Evolutionary conservation across 2,797 vertebrate species (phyloP).

Genomic region (Hypotaenidia okinawae): DNA sequence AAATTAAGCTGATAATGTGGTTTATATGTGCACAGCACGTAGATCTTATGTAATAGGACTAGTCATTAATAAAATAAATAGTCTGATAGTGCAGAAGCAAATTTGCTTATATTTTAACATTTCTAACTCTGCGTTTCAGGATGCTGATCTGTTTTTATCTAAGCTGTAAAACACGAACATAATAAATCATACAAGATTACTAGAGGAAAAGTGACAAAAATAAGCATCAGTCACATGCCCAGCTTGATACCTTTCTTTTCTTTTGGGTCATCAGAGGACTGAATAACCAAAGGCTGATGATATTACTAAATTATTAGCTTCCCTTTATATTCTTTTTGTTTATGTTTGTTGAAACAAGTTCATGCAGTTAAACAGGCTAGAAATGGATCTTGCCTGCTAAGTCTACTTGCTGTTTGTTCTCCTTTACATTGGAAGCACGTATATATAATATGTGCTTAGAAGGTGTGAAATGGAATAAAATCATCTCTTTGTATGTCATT

Average conservation of each 20-base stretch:
- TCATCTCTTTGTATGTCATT: background rate
- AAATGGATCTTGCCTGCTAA: background rate
- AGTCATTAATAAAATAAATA: background rate
- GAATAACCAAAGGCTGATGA: background rate
- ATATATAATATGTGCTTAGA: background rate
- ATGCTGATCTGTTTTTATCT: background rate
- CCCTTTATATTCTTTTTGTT: background rate
- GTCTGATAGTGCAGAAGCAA: background rate
- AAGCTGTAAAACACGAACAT: background rate
- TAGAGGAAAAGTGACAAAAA: constrained; percentile 6
- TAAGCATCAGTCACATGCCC: background rate
- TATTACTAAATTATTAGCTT: background rate
- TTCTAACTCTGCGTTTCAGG: background rate
- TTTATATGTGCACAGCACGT: background rate
- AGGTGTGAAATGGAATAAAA: background rate
- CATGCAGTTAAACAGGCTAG: background rate
- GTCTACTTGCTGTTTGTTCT: background rate
- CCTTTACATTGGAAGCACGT: background rate
- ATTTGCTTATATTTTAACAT: constrained; percentile 21
- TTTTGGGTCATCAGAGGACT: background rate
- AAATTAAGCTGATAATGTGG: constrained; percentile 51
- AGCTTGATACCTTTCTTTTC: background rate
- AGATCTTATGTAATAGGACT: constrained; percentile 28
- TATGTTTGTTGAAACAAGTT: background rate
- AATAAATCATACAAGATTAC: background rate